Conservation (phyloP, 2,113 vertebrate species). For the Mesocricetus auratus region DNA sequence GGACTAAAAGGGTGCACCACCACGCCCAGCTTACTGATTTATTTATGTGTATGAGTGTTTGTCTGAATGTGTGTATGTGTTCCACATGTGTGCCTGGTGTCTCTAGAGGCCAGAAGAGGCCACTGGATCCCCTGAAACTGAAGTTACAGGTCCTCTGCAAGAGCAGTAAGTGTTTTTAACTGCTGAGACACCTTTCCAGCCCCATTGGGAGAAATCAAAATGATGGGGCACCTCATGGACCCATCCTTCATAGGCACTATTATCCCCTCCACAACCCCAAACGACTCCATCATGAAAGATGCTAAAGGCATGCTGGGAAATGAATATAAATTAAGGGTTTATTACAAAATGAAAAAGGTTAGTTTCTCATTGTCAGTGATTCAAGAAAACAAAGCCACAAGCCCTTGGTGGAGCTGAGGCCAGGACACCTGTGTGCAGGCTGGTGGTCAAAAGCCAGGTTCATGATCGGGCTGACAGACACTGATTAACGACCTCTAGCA, state of each 20-base stretch:
- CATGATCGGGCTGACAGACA: constrained; percentile 91
- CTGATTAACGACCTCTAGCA: constrained; percentile 98
- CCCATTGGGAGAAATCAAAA: not conserved
- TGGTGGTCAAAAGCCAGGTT: constrained; percentile 40
- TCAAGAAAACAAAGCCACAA: constrained; percentile 56
- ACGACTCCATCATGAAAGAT: constrained; percentile 33
- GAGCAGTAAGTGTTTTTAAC: not conserved
- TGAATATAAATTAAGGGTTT: constrained; percentile 82
- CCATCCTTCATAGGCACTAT: not conserved
- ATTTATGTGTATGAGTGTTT: not conserved
- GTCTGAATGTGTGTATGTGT: not conserved
- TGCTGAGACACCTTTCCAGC: not conserved
- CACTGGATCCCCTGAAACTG: not conserved
- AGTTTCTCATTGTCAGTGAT: constrained; percentile 61
- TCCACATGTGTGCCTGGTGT: not conserved
- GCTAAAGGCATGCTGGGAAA: not conserved
- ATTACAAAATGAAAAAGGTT: constrained; percentile 79
- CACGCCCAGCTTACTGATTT: not conserved
- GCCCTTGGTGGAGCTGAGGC: not conserved
- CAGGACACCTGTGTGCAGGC: not conserved
- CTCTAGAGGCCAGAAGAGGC: not conserved
- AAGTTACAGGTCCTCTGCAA: not conserved
- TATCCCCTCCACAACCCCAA: not conserved
- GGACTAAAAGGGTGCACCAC: not conserved
- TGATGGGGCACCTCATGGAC: not conserved